Base-by-base conservation (phyloP, 2,797 vertebrate species). In the Adrianichthys oophorus region DNA sequence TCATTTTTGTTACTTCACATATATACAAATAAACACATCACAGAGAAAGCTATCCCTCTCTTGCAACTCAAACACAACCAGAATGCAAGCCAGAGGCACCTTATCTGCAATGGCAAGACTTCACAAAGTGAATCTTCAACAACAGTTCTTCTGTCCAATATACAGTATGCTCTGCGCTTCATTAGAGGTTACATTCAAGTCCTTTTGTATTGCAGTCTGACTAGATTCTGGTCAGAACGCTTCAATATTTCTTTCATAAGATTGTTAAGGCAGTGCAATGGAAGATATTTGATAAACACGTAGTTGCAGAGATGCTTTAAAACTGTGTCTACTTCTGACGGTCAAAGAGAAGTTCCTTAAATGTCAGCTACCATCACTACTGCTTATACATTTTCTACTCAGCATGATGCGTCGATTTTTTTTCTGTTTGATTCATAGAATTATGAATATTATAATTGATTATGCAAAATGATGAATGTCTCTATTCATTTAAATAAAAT, bases 201-300 rank as follows among this genome's bases (percentile, higher is more conserved):
- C 71, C 78, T 72, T 72, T 74, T 37, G 32, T 19, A 23, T 61
- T 73, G 66, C 74, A 60, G 77, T 71, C 65, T 69, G 74, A 85
- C 71, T 53, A 55, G 51, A 63, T 70, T 74, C 62, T 61, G 49
- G 68, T 63, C 72, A 56, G 32, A 59, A 41, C 51, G 43, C 43
- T 64, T 49, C 52, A 72, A 45, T 76, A 52, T 61, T 49, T 42
- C 77, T 64, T 69, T 48, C 62, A 46, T 61, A 71, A 68, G 74
- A 84, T 84, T 64, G 48, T 91, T 92, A 93, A 91, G 90, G 92
- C 90, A 80, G 77, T 75, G 84, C 69, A 83, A 83, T 79, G 83
- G 54, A 78, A 75, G 65, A 71, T 73, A 15, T 62, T 70, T 68
- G 73, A 60, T 80, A 77, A 37, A 76, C 52, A 83, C 53, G 74